phyloP scores from a whole-genome alignment of 2,113 vertebrate species.

The Callospermophilus lateralis region DNA sequence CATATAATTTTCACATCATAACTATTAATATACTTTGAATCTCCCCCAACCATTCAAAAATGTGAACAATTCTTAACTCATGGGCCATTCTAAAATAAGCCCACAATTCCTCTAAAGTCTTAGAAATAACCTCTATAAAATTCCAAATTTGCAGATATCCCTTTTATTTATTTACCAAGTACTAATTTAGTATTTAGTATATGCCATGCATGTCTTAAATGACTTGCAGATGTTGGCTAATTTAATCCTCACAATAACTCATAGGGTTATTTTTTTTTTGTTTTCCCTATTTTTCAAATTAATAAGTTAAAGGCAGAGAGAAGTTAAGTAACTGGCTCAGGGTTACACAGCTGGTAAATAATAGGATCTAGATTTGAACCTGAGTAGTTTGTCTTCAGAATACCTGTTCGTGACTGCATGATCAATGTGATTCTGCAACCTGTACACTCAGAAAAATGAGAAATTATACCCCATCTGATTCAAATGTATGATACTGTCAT shows the following conservation, averaged over 20 bases:
- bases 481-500: too few species aligned
- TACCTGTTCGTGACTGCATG: neutral
- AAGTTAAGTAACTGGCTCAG: neutral
- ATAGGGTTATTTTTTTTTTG: neutral
- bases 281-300: neutral
- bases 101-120: neutral
- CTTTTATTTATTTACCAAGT: slow-evolving; percentile 5
- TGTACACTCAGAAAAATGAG: too few species aligned
- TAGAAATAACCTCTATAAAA: neutral
- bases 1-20: neutral
- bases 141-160: neutral
- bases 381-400: neutral
- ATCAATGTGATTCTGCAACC: too few species aligned
- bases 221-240: neutral
- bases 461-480: too few species aligned
- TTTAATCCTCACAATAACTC: neutral
- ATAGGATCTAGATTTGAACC: neutral
- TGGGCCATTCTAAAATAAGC: neutral
- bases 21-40: neutral
- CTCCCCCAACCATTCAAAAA: neutral
- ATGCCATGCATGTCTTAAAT: neutral
- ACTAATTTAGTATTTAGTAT: neutral
- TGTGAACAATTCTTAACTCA: neutral
- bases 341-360: neutral
- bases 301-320: neutral